phyloP scores from a whole-genome alignment of 1,140 invertebrate species.

The Leptonema lineaticorne region DNA sequence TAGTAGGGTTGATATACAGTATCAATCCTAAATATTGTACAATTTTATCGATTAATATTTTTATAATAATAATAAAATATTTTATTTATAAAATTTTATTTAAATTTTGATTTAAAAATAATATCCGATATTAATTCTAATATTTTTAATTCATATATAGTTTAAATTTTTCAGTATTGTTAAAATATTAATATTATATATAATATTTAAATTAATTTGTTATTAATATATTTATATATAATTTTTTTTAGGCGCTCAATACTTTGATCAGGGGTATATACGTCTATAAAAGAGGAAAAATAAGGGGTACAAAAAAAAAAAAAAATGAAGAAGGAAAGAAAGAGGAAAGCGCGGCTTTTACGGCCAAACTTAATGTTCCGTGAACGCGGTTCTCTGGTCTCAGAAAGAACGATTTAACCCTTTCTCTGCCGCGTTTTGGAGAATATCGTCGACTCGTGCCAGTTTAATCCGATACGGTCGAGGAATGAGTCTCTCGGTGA shows the following conservation, averaged over 20 bases:
- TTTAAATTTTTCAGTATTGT: too few species aligned
- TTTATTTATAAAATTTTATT: too few species aligned
- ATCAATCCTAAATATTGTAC: too few species aligned
- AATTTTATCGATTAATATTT: too few species aligned
- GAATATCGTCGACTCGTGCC: not conserved
- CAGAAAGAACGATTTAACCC: slow-evolving; percentile 23
- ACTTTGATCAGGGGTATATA: not conserved
- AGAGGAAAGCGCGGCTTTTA: slow-evolving; percentile 29
- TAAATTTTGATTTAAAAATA: too few species aligned
- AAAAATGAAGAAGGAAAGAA: not conserved
- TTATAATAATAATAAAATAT: too few species aligned
- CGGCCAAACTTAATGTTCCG: slow-evolving; percentile 37
- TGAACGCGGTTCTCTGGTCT: slow-evolving; percentile 29
- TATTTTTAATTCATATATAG: too few species aligned
- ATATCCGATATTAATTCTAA: too few species aligned
- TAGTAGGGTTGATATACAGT: too few species aligned
- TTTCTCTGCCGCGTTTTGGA: not conserved
- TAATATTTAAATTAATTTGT: too few species aligned
- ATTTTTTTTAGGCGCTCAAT: not conserved
- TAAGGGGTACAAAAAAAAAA: not conserved
- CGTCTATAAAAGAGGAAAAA: not conserved
- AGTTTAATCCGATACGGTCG: not conserved
- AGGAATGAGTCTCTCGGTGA: not conserved
- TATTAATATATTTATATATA: not conserved
- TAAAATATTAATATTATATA: not conserved